phyloP scores from a whole-genome alignment of 2,888 invertebrate genomes.

The Acanthococcus lagerstroemiae region DNA sequence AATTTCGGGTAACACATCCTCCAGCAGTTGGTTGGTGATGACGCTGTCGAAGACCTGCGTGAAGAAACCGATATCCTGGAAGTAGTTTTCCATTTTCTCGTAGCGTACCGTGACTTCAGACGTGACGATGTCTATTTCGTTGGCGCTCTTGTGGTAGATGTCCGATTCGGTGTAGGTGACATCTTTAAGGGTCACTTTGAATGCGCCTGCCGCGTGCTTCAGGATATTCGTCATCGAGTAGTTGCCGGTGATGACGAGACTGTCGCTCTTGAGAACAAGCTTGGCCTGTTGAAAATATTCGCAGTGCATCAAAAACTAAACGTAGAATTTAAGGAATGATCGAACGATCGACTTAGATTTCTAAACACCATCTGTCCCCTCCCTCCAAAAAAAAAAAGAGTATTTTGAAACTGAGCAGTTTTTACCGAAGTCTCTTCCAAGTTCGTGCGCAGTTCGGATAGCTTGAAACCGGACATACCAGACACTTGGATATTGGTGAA shows the following conservation, averaged over 20 bases:
- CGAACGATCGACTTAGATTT: too few relatives aligned
- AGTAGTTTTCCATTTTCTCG: neutral
- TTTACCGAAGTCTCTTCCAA: too few relatives aligned
- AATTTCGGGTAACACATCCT: neutral
- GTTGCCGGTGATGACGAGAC: neutral
- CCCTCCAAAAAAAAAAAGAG: too few relatives aligned
- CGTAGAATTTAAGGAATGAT: too few relatives aligned
- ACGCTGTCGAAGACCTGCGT: neutral
- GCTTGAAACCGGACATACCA: conserved; percentile 2
- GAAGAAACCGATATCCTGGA: neutral
- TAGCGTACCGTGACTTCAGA: neutral
- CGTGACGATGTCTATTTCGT: neutral
- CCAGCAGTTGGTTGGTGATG: neutral
- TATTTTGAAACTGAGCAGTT: too few relatives aligned
- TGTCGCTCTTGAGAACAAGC: neutral
- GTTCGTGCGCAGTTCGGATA: too few relatives aligned
- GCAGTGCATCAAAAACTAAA: too few relatives aligned
- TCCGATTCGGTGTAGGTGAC: conserved; percentile 2
- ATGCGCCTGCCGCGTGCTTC: neutral
- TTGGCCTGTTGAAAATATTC: too few relatives aligned
- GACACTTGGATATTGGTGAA: neutral
- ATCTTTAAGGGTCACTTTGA: neutral
- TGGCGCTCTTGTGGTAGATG: neutral
- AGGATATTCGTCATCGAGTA: neutral
- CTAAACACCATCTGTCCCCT: too few relatives aligned